Conservation (phyloP, 2,113 vertebrate species). For the Sigmodon hispidus region DNA sequence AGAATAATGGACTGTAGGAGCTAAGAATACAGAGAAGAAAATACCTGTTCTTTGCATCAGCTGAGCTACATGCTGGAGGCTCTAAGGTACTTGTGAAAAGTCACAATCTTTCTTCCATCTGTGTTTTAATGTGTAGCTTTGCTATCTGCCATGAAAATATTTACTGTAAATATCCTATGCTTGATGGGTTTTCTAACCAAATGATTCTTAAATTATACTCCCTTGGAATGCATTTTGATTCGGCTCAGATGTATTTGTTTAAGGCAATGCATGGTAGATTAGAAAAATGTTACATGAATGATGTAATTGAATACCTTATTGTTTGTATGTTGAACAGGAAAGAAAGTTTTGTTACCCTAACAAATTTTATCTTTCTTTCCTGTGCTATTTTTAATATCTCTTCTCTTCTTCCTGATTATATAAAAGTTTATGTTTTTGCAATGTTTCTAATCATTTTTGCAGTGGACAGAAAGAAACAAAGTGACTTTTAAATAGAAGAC, state of each 20-base stretch:
- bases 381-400: background rate
- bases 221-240: conserved; percentile 23
- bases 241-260: conserved; percentile 1
- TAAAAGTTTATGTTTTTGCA: background rate
- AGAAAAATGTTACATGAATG: conserved; percentile 16
- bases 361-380: background rate
- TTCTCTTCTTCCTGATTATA: background rate
- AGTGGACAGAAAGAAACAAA: background rate
- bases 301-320: background rate
- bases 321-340: background rate
- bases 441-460: conserved; percentile 25
- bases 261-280: background rate
- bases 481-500: background rate
- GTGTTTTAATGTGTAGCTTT: background rate
- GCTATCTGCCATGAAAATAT: background rate
- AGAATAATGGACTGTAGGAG: background rate
- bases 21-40: background rate
- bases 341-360: background rate
- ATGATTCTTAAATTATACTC: background rate
- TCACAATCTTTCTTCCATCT: background rate
- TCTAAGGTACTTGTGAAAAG: background rate
- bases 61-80: background rate
- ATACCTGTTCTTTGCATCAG: background rate
- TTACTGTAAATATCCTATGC: background rate
- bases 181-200: conserved; percentile 23